Evolutionary conservation across 2,113 vertebrate species (phyloP), one percentile per base, ranked within the genome.

Genomic region (Bubo bubo): DNA sequence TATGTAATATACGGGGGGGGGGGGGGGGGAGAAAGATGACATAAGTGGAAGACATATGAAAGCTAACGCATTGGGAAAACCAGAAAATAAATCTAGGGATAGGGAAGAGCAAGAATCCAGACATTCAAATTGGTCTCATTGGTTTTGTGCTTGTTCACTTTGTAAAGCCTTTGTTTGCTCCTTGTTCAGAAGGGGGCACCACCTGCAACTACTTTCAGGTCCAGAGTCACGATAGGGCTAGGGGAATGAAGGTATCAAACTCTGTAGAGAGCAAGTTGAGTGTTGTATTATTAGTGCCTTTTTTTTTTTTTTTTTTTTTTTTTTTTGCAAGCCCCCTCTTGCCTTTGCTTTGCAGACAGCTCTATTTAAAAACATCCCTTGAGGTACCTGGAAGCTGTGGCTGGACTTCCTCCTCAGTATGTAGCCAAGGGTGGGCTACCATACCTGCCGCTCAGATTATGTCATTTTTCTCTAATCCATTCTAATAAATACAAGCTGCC

Each of bases 391-490:
- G 43, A 64, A 17, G 53, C 21, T 22, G 59, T 2, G 24, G 53
- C 32, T 5, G 1, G 21, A 12, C 6, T 10, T 66, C 20, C 9
- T 59, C 58, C 39, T 37, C 55, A 60, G 3, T 2, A 17, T 1
- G 6, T 35, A 85, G 55, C 47, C 41, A 23, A 9, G 5, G 24
- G 14, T 7, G 6, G 41, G 56, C 24, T 19, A 47, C 8, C 35
- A 20, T 3, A 30, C 30, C 23, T 55, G 16, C n/a, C 37, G 34
- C 49, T 60, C 21, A 18, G 13, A 12, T 2, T 7, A 32, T 4
- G 1, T 3, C 16, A 7, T 4, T 9, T 18, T 28, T 30, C 34
- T 67, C 14, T 0, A 53, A n/a, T 12, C 75, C 12, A 10, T 3
- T 5, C 21, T 8, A 62, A 12, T 22, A 41, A 77, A 22, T 7